A percentile compares a stretch with the other conserved stretches of the same genome.
Evolutionary conservation across 1,140 invertebrate species (phyloP).

Genomic region (Drosophila novamexicana): DNA sequence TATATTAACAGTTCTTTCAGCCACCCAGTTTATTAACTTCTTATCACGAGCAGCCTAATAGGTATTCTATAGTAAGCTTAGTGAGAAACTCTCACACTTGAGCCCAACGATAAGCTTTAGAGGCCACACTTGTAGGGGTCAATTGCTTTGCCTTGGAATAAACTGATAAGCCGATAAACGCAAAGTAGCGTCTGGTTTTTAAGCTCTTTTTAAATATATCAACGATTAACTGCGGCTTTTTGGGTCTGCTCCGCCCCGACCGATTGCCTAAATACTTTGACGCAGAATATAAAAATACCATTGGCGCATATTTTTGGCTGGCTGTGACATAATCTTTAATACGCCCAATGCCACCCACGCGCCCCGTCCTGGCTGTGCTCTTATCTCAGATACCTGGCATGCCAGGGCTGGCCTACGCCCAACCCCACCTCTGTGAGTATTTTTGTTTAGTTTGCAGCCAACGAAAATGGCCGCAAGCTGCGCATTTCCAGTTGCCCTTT

Average conservation of each 20-base stretch:
- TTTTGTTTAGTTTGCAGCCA: constrained; percentile 44
- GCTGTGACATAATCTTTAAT: constrained; percentile 56
- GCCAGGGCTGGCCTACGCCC: constrained; percentile 5
- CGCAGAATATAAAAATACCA: constrained; percentile 51
- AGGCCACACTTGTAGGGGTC: constrained; percentile 9
- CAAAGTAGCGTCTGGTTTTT: constrained; percentile 8
- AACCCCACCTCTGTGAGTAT: background rate
- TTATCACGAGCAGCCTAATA: constrained; percentile 28
- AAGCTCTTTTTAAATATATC: constrained; percentile 24
- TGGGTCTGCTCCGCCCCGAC: background rate
- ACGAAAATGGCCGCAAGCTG: constrained; percentile 24
- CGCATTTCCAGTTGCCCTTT: constrained; percentile 26
- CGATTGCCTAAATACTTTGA: constrained; percentile 26
- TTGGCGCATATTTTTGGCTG: constrained; percentile 42
- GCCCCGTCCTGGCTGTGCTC: background rate
- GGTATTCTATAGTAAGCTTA: constrained; percentile 1
- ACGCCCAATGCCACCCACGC: constrained; percentile 8
- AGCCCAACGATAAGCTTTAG: constrained; percentile 14
- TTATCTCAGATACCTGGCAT: constrained; percentile 47
- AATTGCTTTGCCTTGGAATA: constrained; percentile 22
- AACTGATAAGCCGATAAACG: constrained; percentile 28
- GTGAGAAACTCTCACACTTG: constrained; percentile 17
- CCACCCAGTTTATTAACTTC: constrained; percentile 27
- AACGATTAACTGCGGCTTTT: constrained; percentile 22
- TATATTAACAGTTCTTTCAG: background rate